A percentile compares a stretch with the other conserved stretches of the same genome.
These are phyloP conservation scores for Caenorhabditis macrosperma DNA, from an alignment of 2,888 invertebrate genomes.

Conservation along the genomic window DNA sequence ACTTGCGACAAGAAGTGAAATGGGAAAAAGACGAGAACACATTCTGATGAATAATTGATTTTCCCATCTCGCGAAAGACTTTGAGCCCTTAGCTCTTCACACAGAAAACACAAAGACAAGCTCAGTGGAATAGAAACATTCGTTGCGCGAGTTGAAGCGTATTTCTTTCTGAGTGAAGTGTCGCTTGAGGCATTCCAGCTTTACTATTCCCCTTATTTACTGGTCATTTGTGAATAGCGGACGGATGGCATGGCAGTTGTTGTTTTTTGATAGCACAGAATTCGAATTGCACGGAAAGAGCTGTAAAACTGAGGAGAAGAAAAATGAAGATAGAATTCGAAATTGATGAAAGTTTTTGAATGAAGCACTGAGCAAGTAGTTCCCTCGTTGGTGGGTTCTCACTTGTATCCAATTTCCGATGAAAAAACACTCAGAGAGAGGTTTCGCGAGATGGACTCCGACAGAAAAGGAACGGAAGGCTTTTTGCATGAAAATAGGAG, in stretches of 20 bases:
- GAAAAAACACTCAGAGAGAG: too few relatives aligned
- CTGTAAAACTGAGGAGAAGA: too few relatives aligned
- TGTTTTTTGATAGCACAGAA: too few relatives aligned
- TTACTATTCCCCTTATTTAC: slow-evolving; percentile 1
- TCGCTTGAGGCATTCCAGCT: not conserved
- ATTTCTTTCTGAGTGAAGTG: not conserved
- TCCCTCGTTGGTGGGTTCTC: too few relatives aligned
- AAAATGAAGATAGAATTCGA: too few relatives aligned
- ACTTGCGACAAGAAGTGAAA: not conserved
- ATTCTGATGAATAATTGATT: slow-evolving; percentile 9
- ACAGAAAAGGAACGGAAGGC: not conserved
- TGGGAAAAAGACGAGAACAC: slow-evolving; percentile 19
- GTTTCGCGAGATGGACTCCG: too few relatives aligned
- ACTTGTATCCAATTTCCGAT: too few relatives aligned
- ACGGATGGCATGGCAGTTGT: not conserved
- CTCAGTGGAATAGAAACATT: too few relatives aligned
- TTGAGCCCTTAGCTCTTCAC: not conserved
- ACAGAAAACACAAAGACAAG: not conserved
- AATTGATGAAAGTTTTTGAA: too few relatives aligned
- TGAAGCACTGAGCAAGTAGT: too few relatives aligned
- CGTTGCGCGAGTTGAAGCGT: not conserved
- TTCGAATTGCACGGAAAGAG: too few relatives aligned
- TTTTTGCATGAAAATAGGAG: slow-evolving; percentile 1
- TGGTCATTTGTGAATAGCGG: not conserved
- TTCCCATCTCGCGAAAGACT: not conserved